Evolutionary conservation across 2,888 invertebrate species (phyloP).

Genomic region (Lasioglossum oenotherae): DNA sequence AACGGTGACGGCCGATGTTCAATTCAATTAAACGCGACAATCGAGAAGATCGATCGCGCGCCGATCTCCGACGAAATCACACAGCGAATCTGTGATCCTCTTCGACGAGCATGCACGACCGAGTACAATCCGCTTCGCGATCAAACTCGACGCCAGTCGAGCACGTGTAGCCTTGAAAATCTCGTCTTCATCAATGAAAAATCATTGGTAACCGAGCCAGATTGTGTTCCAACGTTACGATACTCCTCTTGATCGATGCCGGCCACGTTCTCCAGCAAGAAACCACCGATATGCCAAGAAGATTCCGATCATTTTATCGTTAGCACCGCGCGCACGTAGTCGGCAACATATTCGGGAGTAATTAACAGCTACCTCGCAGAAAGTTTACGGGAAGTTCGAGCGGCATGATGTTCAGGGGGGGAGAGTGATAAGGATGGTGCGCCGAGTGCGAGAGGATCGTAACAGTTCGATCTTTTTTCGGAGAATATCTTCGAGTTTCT

Average conservation of each 20-base stretch:
- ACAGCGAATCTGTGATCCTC: not conserved
- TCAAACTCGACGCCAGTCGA: not conserved
- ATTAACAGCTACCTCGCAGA: not conserved
- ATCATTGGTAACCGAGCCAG: not conserved
- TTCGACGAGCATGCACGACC: not conserved
- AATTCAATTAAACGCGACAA: not conserved
- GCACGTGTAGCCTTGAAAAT: conserved; percentile 13
- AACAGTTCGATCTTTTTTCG: not conserved
- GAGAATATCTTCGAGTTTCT: not conserved
- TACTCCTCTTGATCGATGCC: not conserved
- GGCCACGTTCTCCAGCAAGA: not conserved
- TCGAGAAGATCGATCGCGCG: not conserved
- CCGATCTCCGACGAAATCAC: not conserved
- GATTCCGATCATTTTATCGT: not conserved
- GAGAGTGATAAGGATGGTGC: conserved; percentile 21
- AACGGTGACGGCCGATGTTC: not conserved
- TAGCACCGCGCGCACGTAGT: not conserved
- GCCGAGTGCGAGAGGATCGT: conserved; percentile 2
- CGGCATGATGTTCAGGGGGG: not conserved
- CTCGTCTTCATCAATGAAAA: not conserved
- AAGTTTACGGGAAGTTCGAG: not conserved
- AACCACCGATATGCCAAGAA: not conserved
- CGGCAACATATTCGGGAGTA: not conserved
- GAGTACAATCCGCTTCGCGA: not conserved
- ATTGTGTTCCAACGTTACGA: not conserved